These are phyloP conservation scores for Lissocephala sabroskyi DNA, from an alignment of 2,888 invertebrate genomes.

Conservation along the genomic window DNA sequence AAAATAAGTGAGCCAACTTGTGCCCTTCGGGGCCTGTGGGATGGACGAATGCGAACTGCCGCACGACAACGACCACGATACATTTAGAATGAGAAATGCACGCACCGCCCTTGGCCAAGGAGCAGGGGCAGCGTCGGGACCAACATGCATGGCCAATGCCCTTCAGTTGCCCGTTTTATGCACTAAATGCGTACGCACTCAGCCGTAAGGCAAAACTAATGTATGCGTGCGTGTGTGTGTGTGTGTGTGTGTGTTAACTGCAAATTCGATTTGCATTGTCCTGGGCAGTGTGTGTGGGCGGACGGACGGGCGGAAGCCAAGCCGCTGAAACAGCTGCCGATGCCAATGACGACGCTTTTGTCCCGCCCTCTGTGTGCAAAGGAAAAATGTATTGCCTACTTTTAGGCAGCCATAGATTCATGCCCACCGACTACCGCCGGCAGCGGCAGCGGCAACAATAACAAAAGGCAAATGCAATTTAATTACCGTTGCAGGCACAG, in stretches of 20 bases:
- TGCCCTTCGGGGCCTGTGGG: not conserved
- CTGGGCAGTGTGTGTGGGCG: conserved; percentile 8
- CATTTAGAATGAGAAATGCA: no score
- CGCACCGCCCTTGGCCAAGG: no score
- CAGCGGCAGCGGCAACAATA: conserved; percentile 16
- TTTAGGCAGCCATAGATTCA: conserved; percentile 29
- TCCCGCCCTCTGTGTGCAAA: not conserved
- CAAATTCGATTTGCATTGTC: conserved; percentile 34
- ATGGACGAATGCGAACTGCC: no score
- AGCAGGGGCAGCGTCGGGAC: no score
- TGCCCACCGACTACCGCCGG: conserved; percentile 13
- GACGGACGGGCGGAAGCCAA: no score
- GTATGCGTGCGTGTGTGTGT: not conserved
- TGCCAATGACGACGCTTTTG: no score
- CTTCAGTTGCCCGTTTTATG: conserved; percentile 2
- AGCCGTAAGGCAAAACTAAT: conserved; percentile 18
- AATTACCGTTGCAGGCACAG: conserved; percentile 39
- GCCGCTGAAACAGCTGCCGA: no score
- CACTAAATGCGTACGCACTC: conserved; percentile 21
- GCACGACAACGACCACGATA: no score
- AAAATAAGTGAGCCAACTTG: not conserved
- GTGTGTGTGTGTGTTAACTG: not conserved
- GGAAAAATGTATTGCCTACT: conserved; percentile 21
- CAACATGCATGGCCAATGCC: no score
- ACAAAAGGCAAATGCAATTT: conserved; percentile 49